Conservation (phyloP, 23 tunicate genomes). For the Pegea sp. region DNA sequence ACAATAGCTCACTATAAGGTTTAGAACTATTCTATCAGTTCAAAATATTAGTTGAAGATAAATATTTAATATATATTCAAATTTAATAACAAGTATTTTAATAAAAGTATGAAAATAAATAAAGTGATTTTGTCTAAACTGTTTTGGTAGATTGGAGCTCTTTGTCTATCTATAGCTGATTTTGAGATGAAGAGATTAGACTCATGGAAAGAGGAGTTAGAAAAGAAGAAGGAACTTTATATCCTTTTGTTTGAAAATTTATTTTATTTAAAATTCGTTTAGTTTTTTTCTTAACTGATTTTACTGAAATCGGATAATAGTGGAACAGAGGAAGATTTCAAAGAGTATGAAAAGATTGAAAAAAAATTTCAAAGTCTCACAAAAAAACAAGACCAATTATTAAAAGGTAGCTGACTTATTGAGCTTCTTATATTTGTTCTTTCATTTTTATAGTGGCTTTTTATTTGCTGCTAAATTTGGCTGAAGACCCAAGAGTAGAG, state of each 20-base stretch:
- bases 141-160: constrained; percentile 64
- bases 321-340: constrained; percentile 36
- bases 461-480: constrained; percentile 72
- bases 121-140: background rate
- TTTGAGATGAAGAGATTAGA: constrained; percentile 60
- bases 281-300: too few relatives aligned
- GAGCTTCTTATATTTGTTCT: background rate
- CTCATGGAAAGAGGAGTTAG: constrained; percentile 77
- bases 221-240: constrained; percentile 29
- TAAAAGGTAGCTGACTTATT: constrained; percentile 35
- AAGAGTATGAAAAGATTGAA: constrained; percentile 51
- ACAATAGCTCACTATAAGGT: constrained; percentile 90
- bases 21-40: too few relatives aligned
- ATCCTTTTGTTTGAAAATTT: too few relatives aligned
- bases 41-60: too few relatives aligned
- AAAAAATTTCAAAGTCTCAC: constrained; percentile 49
- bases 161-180: constrained; percentile 90
- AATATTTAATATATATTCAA: background rate
- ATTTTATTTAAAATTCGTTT: too few relatives aligned
- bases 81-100: background rate
- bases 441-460: constrained; percentile 29
- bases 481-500: constrained; percentile 81
- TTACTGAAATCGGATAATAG: too few relatives aligned
- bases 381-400: constrained; percentile 82
- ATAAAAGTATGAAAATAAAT: background rate